phyloP scores from a whole-genome alignment of 2,113 vertebrate species.

The Brachirus orientalis region DNA sequence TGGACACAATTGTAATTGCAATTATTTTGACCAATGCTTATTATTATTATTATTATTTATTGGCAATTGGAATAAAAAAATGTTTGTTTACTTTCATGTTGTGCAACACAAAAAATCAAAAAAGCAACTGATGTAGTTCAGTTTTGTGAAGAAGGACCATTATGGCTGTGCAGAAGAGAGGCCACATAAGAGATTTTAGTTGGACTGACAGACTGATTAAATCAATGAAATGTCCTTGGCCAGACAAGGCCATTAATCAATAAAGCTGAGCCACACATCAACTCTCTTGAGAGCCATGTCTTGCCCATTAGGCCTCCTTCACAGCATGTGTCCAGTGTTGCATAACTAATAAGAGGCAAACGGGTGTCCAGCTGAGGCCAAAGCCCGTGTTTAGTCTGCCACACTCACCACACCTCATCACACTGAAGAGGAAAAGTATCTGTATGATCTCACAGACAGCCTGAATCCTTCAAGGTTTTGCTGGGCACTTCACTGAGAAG shows the following conservation, averaged over 20 bases:
- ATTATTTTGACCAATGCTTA: no score
- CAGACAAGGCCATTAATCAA: slow-evolving; percentile 54
- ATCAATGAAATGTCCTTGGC: slow-evolving; percentile 23
- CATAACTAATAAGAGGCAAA: slow-evolving; percentile 48
- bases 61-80: no score
- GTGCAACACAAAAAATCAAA: not conserved
- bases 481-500: slow-evolving; percentile 20
- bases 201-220: slow-evolving; percentile 30
- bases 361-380: slow-evolving; percentile 40
- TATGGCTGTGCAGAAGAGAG: slow-evolving; percentile 11
- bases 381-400: slow-evolving; percentile 23
- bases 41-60: no score
- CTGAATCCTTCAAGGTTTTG: slow-evolving; percentile 29
- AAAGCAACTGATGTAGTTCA: slow-evolving; percentile 1
- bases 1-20: no score
- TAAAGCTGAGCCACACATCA: slow-evolving; percentile 28
- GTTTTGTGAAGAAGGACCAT: not conserved
- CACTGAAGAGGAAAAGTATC: slow-evolving; percentile 14
- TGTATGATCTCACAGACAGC: slow-evolving; percentile 19
- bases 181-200: not conserved
- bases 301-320: slow-evolving; percentile 34
- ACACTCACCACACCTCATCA: slow-evolving; percentile 13
- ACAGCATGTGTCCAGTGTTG: slow-evolving; percentile 30
- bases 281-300: slow-evolving; percentile 42
- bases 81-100: no score